Conservation (phyloP, 2,888 invertebrate species). For the Limulus polyphemus region DNA sequence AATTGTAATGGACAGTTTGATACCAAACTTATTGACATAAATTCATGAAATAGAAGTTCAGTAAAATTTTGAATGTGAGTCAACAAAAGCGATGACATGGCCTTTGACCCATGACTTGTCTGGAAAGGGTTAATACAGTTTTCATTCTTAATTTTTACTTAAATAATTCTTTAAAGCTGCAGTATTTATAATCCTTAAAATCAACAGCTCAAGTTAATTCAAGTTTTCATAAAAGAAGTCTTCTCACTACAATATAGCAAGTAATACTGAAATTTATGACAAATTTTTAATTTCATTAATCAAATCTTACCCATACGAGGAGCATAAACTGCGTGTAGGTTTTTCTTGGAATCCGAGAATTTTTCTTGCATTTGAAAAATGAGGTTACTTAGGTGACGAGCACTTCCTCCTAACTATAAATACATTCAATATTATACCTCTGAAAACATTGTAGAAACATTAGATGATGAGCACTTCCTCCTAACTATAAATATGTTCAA, state of each 20-base stretch:
- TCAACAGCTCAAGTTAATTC: not conserved
- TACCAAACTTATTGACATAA: no score
- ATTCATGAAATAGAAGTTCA: no score
- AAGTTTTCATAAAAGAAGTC: not conserved
- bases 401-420: slow-evolving; percentile 2
- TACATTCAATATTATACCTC: slow-evolving; percentile 8
- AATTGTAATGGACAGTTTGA: no score
- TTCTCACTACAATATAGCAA: not conserved
- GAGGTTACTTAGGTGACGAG: slow-evolving; percentile 12
- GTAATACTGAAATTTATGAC: no score
- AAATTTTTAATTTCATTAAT: not conserved
- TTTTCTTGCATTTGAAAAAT: slow-evolving; percentile 16
- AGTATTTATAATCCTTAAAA: not conserved
- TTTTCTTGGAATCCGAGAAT: slow-evolving; percentile 3
- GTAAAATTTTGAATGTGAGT: no score
- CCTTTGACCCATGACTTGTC: no score
- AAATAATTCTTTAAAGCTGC: no score
- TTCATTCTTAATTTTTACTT: no score
- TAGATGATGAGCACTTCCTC: not conserved
- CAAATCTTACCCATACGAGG: slow-evolving; percentile 13
- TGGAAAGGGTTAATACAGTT: no score
- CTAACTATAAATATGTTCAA: not conserved
- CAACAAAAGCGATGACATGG: no score
- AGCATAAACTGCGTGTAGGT: slow-evolving; percentile 10
- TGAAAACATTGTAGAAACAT: slow-evolving; percentile 1